Conservation (phyloP, 2,888 invertebrate genomes). For the Pyrrhia umbra region DNA sequence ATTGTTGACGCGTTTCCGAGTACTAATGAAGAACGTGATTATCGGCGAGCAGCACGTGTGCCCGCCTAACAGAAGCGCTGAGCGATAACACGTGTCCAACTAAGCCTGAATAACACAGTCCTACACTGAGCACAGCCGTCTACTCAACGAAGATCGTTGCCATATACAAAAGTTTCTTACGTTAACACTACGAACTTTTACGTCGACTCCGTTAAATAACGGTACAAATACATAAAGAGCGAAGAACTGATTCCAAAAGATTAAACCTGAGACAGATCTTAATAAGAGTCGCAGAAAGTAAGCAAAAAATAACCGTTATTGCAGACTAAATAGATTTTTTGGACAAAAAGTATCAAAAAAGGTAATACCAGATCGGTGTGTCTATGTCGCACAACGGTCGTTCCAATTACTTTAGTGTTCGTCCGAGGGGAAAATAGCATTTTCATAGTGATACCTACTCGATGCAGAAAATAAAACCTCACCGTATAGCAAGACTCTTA, state of each 20-base stretch:
- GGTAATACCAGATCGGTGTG: slow-evolving; percentile 80
- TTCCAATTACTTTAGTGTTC: slow-evolving; percentile 77
- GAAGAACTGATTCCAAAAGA: slow-evolving; percentile 66
- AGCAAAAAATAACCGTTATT: slow-evolving; percentile 84
- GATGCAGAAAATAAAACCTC: slow-evolving; percentile 37
- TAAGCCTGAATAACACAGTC: slow-evolving; percentile 61
- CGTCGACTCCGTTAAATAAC: slow-evolving; percentile 73
- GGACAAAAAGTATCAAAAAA: slow-evolving; percentile 86
- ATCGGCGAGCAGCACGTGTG: slow-evolving; percentile 72
- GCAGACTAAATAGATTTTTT: slow-evolving; percentile 86
- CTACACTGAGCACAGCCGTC: slow-evolving; percentile 63
- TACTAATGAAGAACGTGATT: slow-evolving; percentile 70
- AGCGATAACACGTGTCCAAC: slow-evolving; percentile 66
- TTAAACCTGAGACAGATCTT: slow-evolving; percentile 78
- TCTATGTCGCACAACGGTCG: slow-evolving; percentile 86
- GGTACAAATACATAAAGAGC: slow-evolving; percentile 61
- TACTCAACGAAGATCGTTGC: slow-evolving; percentile 38
- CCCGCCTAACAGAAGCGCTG: slow-evolving; percentile 37
- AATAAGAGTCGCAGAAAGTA: slow-evolving; percentile 77
- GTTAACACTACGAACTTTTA: slow-evolving; percentile 40
- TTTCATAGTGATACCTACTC: slow-evolving; percentile 47
- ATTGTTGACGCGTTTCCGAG: slow-evolving; percentile 71
- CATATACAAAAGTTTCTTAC: slow-evolving; percentile 28
- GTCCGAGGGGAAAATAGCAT: slow-evolving; percentile 61
- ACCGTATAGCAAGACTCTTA: slow-evolving; percentile 30